These are phyloP conservation scores for Paratrypauchen microcephalus DNA, from an alignment of 2,797 vertebrate species.

Conservation along the genomic window DNA sequence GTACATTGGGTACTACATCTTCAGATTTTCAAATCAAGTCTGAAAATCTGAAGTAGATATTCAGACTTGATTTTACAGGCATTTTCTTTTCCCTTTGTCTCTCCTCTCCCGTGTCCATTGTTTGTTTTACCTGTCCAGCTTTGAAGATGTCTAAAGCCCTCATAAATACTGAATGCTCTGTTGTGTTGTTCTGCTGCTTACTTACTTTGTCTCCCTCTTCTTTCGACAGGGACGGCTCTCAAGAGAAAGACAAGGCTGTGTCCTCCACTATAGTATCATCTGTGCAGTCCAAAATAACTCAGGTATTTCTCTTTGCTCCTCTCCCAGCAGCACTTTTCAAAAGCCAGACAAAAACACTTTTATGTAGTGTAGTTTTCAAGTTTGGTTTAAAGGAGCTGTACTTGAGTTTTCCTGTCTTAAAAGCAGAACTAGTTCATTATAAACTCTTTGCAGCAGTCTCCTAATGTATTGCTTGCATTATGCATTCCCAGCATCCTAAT, in stretches of 20 bases:
- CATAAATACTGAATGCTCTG: conserved; percentile 65
- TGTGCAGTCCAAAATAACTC: conserved; percentile 98
- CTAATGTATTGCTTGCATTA: no score
- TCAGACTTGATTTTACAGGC: conserved; percentile 15
- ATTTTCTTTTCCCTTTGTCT: conserved; percentile 13
- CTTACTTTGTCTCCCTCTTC: conserved; percentile 26
- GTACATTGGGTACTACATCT: no score
- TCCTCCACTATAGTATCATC: conserved; percentile 93
- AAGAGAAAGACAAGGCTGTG: conserved; percentile 94
- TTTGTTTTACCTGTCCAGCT: neutral
- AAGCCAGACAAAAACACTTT: conserved; percentile 21
- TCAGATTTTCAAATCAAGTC: no score
- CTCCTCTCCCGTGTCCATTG: conserved; percentile 9
- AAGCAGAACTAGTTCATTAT: no score
- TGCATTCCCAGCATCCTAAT: no score
- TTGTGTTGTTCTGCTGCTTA: conserved; percentile 31
- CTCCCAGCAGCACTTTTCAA: conserved; percentile 29
- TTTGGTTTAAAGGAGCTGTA: neutral
- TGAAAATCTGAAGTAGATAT: no score
- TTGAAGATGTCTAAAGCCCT: conserved; percentile 42
- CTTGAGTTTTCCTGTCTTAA: no score
- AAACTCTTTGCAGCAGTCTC: no score
- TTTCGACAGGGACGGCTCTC: conserved; percentile 85
- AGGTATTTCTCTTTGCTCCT: conserved; percentile 81
- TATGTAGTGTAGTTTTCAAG: neutral